Percentiles rank a stretch among this genome's conserved stretches.
Conservation (phyloP, 2,888 invertebrate species). For the Xestia xanthographa region DNA sequence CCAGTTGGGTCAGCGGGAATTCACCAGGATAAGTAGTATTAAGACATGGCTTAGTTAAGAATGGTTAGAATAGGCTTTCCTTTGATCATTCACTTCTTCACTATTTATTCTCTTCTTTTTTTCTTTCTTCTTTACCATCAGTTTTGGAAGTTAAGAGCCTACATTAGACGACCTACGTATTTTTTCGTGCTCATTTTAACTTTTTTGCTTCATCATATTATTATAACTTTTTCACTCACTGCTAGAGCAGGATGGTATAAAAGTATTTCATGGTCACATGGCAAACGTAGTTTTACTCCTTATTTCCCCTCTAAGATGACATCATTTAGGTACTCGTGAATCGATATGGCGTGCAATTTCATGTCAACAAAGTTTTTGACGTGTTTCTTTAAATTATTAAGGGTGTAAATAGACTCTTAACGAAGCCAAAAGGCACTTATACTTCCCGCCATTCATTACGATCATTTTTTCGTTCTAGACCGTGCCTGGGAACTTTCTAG, state of each 20-base stretch:
- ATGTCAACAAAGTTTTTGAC: constrained; percentile 4
- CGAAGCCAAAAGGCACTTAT: too few species aligned
- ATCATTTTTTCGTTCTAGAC: too few species aligned
- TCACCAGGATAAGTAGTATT: neutral
- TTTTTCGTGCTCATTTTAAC: too few species aligned
- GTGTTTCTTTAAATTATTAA: constrained; percentile 5
- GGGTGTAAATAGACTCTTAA: too few species aligned
- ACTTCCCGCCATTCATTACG: too few species aligned
- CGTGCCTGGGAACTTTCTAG: too few species aligned
- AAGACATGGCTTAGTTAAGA: neutral
- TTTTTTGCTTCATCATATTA: neutral
- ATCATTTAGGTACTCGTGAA: constrained; percentile 62
- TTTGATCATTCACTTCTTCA: neutral
- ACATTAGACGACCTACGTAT: neutral
- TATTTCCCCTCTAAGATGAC: constrained; percentile 55
- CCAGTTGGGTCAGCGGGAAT: too few species aligned
- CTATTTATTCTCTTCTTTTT: neutral
- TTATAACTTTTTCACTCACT: neutral
- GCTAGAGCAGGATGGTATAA: neutral
- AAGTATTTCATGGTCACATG: constrained; percentile 37
- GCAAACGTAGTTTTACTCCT: constrained; percentile 54
- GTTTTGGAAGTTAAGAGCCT: too few species aligned
- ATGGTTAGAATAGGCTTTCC: neutral
- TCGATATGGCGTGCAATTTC: constrained; percentile 58
- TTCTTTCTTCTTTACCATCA: too few species aligned